Evolutionary conservation across 1,140 invertebrate species (phyloP), one percentile per base, ranked within the genome.

Genomic region (Drosophila tropicalis): DNA sequence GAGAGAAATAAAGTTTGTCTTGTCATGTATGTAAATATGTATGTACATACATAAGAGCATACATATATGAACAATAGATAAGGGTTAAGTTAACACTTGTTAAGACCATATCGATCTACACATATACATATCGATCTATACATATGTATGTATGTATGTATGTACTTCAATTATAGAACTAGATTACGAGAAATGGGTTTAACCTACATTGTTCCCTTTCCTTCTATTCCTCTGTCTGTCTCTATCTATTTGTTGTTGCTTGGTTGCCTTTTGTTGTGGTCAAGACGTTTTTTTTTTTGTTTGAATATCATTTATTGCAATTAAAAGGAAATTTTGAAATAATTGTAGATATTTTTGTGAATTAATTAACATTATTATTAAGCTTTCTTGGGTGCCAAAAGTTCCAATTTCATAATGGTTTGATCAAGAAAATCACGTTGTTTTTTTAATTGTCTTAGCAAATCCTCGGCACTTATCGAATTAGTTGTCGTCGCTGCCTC

Each of bases 351-450:
- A 29, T 29, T 29, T 29, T 0, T 0, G 29, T 29, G 0, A 29
- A 29, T 29, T 29, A 6, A 29, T 29, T 29, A 29, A 1, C 29
- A 29, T 29, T 29, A 29, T 29, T 29, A 29, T 29, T 6, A 29
- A 12, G 29, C 3, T 19, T 55, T 67, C 9, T 66, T 70, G 40
- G n/a, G 17, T 5, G 79, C 54, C 56, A 87, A 41, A 0, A 56
- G 70, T 51, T 87, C 84, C 41, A 87, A 36, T 6, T 85, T 70
- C 0, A 62, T 78, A 36, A 87, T 87, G 74, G 77, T 74, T 34
- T 89, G 67, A 54, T 87, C 77, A 22, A 87, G 65, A n/a, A 75
- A 87, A 9, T 71, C 41, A 0, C 84, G 84, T 36, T 87, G 84
- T 54, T 74, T 66, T 68, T 89, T 66, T 25, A 87, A 22, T 36